phyloP scores from a whole-genome alignment of 2,113 vertebrate species.

The Chionodraco myersi region DNA sequence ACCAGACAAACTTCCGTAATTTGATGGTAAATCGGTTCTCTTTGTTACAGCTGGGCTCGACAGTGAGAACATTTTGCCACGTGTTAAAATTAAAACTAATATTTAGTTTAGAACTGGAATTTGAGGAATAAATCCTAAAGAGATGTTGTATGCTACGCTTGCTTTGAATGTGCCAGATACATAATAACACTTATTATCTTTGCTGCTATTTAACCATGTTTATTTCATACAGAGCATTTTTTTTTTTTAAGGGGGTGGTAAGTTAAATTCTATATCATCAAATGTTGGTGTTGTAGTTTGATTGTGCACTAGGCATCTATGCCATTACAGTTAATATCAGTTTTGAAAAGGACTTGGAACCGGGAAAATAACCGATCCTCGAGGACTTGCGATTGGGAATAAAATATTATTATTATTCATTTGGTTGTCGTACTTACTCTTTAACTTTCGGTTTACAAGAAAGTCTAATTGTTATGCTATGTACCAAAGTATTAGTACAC shows the following conservation, averaged over 20 bases:
- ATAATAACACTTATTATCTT: not conserved
- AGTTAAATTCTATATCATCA: not conserved
- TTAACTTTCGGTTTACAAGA: not conserved
- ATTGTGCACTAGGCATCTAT: too few relatives aligned
- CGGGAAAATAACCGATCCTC: too few relatives aligned
- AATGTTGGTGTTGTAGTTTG: not conserved
- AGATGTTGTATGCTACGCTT: too few relatives aligned
- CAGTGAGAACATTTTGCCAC: not conserved
- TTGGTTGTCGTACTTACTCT: not conserved
- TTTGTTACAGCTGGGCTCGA: not conserved
- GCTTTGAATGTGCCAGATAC: not conserved
- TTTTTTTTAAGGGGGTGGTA: not conserved
- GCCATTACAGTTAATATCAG: too few relatives aligned
- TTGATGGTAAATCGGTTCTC: not conserved
- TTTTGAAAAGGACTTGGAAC: not conserved
- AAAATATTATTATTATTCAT: not conserved
- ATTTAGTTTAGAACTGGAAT: not conserved
- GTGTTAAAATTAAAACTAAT: not conserved
- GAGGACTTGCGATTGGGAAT: too few relatives aligned
- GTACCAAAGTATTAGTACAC: not conserved
- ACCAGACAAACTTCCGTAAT: not conserved
- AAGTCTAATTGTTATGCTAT: not conserved
- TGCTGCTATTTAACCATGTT: not conserved
- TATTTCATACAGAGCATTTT: not conserved
- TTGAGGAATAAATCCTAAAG: not conserved